Base-by-base conservation (phyloP, 2,113 vertebrate genomes). In the Nycticorax nycticorax region DNA sequence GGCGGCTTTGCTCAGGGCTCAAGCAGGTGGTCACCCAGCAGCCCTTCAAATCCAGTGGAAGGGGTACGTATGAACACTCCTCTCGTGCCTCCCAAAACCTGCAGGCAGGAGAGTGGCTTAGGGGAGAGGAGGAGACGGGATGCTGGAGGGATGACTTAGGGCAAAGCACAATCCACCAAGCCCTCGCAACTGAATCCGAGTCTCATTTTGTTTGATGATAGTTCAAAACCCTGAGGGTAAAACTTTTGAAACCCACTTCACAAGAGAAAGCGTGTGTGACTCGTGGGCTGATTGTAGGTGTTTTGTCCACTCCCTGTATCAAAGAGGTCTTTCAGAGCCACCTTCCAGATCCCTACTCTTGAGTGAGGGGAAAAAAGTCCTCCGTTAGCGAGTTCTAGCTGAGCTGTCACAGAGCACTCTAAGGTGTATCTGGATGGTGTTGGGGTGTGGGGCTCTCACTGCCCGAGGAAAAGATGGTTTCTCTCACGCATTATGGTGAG, bases 51-150 rank as follows among this genome's bases (percentile, higher is more conserved):
- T 4, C 52, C 3, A 8, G 22, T 18, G 27, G 17, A 32, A 39
- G 53, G 43, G 9, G 35, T 12, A 43, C 14, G 3, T 16, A 19
- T 0, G 0, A 8, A 10, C 12, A 19, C 20, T 20, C 53, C 30
- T 53, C 27, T 39, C 6, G 7, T 59, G 32, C 32, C 41, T 77
- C 59, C 43, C 43, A 35, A 43, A 81, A 13, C 48, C 64, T 53
- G 68, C 69, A 45, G 53, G n/a, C 24, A 68, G 85, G 27, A 73
- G 43, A 33, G n/a, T 23, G 19, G 24, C 35, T 50, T 18, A 39
- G 64, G 48, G 43, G 5, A 80, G 10, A 53, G 24, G 15, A 76
- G 27, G 32, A 73, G 50, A 39, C 10, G 17, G 16, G 73, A 24
- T 52, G 28, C 28, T 67, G 32, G 43, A 63, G 28, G 48, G 26